Evolutionary conservation across 2,888 invertebrate species (phyloP), one percentile per base, ranked within the genome.

Genomic region (Seladonia tumulorum): DNA sequence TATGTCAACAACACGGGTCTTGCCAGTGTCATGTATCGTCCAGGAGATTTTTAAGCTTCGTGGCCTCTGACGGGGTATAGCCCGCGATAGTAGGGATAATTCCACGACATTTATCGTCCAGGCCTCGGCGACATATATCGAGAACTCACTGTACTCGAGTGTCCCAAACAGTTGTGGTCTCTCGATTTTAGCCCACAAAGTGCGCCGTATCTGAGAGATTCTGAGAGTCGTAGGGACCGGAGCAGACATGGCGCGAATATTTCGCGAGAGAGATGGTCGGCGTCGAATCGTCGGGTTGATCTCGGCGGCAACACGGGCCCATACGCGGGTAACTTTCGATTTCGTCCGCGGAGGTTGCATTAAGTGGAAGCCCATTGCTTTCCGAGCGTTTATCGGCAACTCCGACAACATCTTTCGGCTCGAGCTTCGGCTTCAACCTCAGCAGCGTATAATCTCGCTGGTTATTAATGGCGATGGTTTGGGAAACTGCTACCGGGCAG

Each of bases 391-490:
- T 45, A 47, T 35, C 71, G 29, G 49, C 63, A 72, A 71, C 57
- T 18, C 63, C 57, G 71, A 63, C 79, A 16, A 73, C 85, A 74
- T 85, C 85, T 76, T 77, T 85, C 85, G 57, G 70, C 80, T 12
- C 39, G 60, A 71, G 63, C 88, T 86, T 79, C 68, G 81, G 88
- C 90, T 88, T 86, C 85, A 77, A 81, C 85, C 81, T 82, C 90
- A 93, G 91, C 94, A 94, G 93, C 94, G 92, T 94, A 94, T 94
- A 95, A 95, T 95, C 95, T 94, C 92, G 92, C 88, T 92, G 92
- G 94, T 95, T 95, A 95, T 95, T 95, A 95, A 95, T 95, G 94
- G 93, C 94, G 93, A 93, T 93, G 94, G 94, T 94, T 95, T 95
- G 93, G 94, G 94, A 95, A 94, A 95, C 93, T 94, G 95, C 95